Base-by-base conservation (phyloP, 2,888 invertebrate species). In the Ryuthela nishihirai region DNA sequence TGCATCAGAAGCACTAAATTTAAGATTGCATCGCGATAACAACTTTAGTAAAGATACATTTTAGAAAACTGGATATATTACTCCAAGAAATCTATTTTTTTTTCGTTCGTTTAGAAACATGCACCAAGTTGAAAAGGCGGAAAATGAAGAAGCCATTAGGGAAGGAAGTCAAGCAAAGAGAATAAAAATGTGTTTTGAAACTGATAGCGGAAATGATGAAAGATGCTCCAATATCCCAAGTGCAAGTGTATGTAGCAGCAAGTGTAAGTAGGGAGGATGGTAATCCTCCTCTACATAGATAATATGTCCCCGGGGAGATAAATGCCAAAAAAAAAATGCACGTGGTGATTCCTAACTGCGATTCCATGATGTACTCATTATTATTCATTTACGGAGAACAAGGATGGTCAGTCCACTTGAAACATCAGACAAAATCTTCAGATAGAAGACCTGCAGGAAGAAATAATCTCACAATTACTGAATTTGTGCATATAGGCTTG, bases 361-460 rank as follows among this genome's bases (percentile, higher is more conserved):
- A 68, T 47, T 62, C 68, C 12, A 67, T 68, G 65, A 45, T 48
- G 1, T 68, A 68, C 38, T 64, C 65, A 7, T 7, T 68, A 12
- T 43, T 68, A 1, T 68, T 67, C 35, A 67, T 67, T 7, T 23
- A 23, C n/a, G 67, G 68, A 15, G 65, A 67, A 3, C 9, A n/a
- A 4, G 64, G 66, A 7, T 67, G 66, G 63, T 1, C 6, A 9
- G 4, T 4, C n/a, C 32, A 17, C 6, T 6, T 52, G 25, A 26
- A 9, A 9, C 50, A 56, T 40, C 15, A 18, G 17, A 3, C 20
- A 17, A 38, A 38, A 15, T 15, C 43, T 36, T 18, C 32, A 32
- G 10, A 21, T 7, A 9, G 18, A 23, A 4, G 15, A 15, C 10
- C 18, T 35, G 12, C 24, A 7, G 18, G 25, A 17, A n/a, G 21